phyloP scores from a whole-genome alignment of 2,888 invertebrate species.

The Hyles lineata region DNA sequence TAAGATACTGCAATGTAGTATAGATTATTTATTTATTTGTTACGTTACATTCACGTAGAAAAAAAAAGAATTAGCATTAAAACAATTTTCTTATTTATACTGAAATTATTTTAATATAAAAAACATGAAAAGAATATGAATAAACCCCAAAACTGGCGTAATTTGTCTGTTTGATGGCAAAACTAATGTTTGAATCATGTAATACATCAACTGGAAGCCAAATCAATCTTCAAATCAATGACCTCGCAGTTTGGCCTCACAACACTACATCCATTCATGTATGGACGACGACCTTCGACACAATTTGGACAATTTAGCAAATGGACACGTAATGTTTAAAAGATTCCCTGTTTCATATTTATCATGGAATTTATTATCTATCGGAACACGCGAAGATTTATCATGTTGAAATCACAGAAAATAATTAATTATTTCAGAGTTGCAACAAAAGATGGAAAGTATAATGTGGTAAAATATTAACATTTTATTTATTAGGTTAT shows the following conservation, averaged over 20 bases:
- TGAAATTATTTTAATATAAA: no score
- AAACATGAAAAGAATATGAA: no score
- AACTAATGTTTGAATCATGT: background rate
- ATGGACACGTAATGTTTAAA: conserved; percentile 38
- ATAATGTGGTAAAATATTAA: no score
- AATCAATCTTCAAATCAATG: background rate
- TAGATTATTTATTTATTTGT: no score
- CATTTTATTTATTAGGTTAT: no score
- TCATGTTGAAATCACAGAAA: background rate
- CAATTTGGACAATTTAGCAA: conserved; percentile 60
- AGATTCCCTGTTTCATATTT: background rate
- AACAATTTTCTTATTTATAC: no score
- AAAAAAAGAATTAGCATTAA: no score
- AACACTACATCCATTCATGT: conserved; percentile 59
- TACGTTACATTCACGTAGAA: no score
- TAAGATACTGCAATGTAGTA: no score
- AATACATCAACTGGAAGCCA: background rate
- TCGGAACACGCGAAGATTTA: background rate
- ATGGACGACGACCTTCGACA: conserved; percentile 51
- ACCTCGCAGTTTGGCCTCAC: conserved; percentile 45
- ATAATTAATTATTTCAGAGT: no score
- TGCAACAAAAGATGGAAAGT: no score
- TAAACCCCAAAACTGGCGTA: no score
- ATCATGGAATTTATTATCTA: background rate
- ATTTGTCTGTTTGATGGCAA: background rate